phyloP scores from a whole-genome alignment of 2,888 invertebrate species.

The Ophion ellenae region DNA sequence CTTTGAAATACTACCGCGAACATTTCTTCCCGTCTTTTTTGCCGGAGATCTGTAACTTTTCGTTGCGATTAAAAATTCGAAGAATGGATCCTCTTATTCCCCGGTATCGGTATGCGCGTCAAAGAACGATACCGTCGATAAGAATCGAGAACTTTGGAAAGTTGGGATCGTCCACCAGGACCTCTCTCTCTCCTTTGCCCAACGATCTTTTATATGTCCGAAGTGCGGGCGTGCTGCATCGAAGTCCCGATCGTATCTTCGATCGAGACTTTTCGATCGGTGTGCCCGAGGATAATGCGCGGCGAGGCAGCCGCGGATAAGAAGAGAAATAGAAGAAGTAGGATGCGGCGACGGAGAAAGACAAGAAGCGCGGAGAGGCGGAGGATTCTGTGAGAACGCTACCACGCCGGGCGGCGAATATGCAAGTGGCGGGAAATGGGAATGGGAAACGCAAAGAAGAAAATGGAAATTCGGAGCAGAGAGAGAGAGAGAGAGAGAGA shows the following conservation, averaged over 20 bases:
- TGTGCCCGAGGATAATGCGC: slow-evolving; percentile 52
- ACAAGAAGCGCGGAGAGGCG: background rate
- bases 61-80: too few relatives aligned
- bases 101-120: slow-evolving; percentile 17
- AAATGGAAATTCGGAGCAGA: slow-evolving; percentile 32
- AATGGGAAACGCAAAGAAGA: slow-evolving; percentile 22
- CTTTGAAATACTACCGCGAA: too few relatives aligned
- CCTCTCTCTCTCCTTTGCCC: slow-evolving; percentile 11
- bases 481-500: too few relatives aligned
- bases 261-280: slow-evolving; percentile 62
- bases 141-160: slow-evolving; percentile 67
- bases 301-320: slow-evolving; percentile 11
- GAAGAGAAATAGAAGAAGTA: slow-evolving; percentile 11
- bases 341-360: background rate
- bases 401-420: background rate
- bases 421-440: slow-evolving; percentile 23
- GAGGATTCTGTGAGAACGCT: background rate
- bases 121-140: slow-evolving; percentile 58
- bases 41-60: too few relatives aligned
- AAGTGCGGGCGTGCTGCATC: slow-evolving; percentile 60
- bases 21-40: too few relatives aligned
- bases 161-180: slow-evolving; percentile 60
- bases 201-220: slow-evolving; percentile 33
- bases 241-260: slow-evolving; percentile 57
- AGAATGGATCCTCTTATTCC: too few relatives aligned